phyloP scores from a whole-genome alignment of 2,888 invertebrate species.

The Acleris sparsana region DNA sequence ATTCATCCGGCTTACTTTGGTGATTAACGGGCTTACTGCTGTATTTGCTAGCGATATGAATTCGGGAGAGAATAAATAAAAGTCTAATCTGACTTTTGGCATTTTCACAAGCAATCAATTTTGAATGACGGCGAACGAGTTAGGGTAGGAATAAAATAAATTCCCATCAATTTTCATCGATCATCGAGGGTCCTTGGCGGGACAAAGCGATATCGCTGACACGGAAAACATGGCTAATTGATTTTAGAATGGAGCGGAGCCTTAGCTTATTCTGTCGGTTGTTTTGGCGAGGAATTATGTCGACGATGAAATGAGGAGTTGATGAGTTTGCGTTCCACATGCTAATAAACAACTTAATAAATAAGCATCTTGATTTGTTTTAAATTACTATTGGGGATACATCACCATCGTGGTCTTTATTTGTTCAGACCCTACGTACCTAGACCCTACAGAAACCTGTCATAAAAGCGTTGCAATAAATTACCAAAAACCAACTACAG shows the following conservation, averaged over 20 bases:
- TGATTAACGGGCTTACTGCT: slow-evolving; percentile 32
- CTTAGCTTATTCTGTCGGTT: neutral
- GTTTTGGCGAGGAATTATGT: neutral
- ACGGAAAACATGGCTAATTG: slow-evolving; percentile 61
- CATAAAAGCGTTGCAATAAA: too few relatives aligned
- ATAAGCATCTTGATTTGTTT: too few relatives aligned
- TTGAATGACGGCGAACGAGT: slow-evolving; percentile 61
- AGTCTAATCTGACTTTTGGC: slow-evolving; percentile 47
- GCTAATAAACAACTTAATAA: too few relatives aligned
- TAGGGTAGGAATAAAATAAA: slow-evolving; percentile 58
- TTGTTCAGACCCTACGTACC: too few relatives aligned
- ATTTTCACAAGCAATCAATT: slow-evolving; percentile 69
- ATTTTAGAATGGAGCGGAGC: slow-evolving; percentile 56
- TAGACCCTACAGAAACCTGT: too few relatives aligned
- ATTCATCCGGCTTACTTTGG: slow-evolving; percentile 21
- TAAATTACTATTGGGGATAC: too few relatives aligned
- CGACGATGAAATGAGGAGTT: neutral
- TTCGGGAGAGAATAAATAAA: slow-evolving; percentile 34
- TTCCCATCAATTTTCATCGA: slow-evolving; percentile 66
- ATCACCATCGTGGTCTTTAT: too few relatives aligned
- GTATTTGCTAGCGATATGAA: slow-evolving; percentile 30
- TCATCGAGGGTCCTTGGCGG: slow-evolving; percentile 58
- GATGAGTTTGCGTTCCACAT: too few relatives aligned
- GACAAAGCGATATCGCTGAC: slow-evolving; percentile 59
- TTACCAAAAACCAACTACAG: too few relatives aligned